Evolutionary conservation across 2,888 invertebrate species (phyloP).

Genomic region (Heliconius charithonia): DNA sequence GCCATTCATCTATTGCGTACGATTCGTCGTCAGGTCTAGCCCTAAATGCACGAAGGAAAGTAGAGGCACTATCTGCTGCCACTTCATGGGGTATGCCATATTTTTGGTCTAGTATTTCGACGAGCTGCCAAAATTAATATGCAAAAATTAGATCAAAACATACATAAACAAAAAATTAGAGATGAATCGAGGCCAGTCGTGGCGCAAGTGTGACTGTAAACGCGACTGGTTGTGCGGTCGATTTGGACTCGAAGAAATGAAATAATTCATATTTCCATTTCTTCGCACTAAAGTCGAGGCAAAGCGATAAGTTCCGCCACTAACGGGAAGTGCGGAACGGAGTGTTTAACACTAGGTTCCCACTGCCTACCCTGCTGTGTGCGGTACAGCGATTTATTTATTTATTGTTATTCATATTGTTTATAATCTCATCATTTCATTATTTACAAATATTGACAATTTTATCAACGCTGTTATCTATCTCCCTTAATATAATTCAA

Average conservation of each 20-base stretch:
- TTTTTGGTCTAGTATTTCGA: conserved; percentile 82
- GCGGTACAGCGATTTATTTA: no score
- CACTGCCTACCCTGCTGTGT: no score
- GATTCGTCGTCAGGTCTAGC: conserved; percentile 91
- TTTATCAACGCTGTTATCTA: conserved; percentile 1
- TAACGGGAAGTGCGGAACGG: no score
- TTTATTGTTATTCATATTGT: neutral
- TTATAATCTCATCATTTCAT: neutral
- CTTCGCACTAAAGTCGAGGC: no score
- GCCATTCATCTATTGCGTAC: conserved; percentile 90
- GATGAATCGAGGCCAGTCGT: no score
- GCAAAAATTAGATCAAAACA: neutral
- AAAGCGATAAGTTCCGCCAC: no score
- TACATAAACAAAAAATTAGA: neutral
- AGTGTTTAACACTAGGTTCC: no score
- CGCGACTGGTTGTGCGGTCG: no score
- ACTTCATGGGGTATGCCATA: conserved; percentile 86
- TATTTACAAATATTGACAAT: conserved; percentile 15
- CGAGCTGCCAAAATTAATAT: conserved; percentile 62
- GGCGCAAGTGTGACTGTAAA: no score
- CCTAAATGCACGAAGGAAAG: conserved; percentile 89
- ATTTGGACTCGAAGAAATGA: no score
- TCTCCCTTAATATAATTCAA: neutral
- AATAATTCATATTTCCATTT: no score
- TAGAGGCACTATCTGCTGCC: conserved; percentile 86